Base-by-base conservation (phyloP, 2,888 invertebrate species). In the Cantharis rustica region DNA sequence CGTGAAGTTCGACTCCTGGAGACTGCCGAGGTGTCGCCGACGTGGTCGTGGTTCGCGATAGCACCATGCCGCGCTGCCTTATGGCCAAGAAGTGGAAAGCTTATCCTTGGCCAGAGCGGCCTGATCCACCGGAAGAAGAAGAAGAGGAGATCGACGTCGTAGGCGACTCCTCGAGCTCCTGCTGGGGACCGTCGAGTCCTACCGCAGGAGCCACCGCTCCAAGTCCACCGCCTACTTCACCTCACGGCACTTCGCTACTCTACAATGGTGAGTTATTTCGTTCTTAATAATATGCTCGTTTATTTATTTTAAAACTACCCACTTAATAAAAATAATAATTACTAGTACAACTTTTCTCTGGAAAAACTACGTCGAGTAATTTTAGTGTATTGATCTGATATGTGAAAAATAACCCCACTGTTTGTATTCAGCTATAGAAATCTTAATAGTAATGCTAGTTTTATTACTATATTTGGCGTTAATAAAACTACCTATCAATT, bases 21-120 rank as follows among this genome's bases (percentile, higher is more conserved):
- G 80, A 79, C 78, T 79, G 79, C 78, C 80, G 89, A 89, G 88
- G 89, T 89, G 79, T 76, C 79, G 81, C 66, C 79, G 80, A 72
- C 80, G 86, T 88, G 89, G 89, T 88, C 89, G 89, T 89, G 88
- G 73, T 89, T 87, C 89, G 89, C 90, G 88, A 90, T 90, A 89
- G 89, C 90, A 92, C 90, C 89, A 96, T 96, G 96, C 96, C 96
- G 90, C 95, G 96, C 89, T 96, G 96, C 91, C 93, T 96, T 89
- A 96, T 96, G 96, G 96, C 96, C 87, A 96, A 96, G 91, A 96
- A 96, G 92, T 96, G 96, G 95, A 96, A 96, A 93, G 95, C 93
- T 89, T 93, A 93, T 87, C 93, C 93, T 82, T 94, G 94, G 93
- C 92, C 92, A 83, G 93, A 93, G 85, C 91, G 93, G 83, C 90